Conservation (phyloP, 1,140 invertebrate genomes). For the Leptinotarsa undecemlineata region DNA sequence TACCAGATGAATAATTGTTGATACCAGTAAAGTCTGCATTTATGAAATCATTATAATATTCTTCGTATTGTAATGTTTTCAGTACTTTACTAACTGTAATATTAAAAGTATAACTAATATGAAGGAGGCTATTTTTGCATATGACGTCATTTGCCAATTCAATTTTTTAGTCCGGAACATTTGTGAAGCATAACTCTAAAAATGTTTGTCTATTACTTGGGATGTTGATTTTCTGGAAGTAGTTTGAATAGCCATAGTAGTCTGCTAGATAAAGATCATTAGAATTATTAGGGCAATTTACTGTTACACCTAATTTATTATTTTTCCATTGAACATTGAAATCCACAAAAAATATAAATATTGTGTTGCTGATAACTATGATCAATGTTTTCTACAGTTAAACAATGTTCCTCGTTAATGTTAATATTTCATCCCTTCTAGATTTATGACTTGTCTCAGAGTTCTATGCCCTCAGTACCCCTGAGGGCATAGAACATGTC, state of each 20-base stretch:
- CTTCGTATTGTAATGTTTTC: too few species aligned
- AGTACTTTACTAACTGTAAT: background rate
- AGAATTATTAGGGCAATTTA: background rate
- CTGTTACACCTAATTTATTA: background rate
- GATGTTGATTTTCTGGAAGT: background rate
- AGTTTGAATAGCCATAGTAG: background rate
- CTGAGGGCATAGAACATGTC: too few species aligned
- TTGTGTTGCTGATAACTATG: background rate
- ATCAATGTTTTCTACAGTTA: background rate
- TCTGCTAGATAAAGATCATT: background rate
- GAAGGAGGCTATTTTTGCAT: background rate
- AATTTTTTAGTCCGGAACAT: background rate
- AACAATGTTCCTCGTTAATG: background rate
- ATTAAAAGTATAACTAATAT: slow-evolving; percentile 11
- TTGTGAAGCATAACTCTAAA: background rate
- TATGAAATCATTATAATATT: too few species aligned
- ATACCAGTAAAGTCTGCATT: too few species aligned
- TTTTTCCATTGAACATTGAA: background rate
- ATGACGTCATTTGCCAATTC: background rate
- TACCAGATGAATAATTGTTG: too few species aligned
- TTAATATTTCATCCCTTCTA: background rate
- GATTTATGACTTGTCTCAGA: slow-evolving; percentile 2
- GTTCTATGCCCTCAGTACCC: too few species aligned
- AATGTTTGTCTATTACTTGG: background rate
- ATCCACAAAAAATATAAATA: background rate